Base-by-base conservation (phyloP, 2,888 invertebrate species). In the Tryphoninae sp. region DNA sequence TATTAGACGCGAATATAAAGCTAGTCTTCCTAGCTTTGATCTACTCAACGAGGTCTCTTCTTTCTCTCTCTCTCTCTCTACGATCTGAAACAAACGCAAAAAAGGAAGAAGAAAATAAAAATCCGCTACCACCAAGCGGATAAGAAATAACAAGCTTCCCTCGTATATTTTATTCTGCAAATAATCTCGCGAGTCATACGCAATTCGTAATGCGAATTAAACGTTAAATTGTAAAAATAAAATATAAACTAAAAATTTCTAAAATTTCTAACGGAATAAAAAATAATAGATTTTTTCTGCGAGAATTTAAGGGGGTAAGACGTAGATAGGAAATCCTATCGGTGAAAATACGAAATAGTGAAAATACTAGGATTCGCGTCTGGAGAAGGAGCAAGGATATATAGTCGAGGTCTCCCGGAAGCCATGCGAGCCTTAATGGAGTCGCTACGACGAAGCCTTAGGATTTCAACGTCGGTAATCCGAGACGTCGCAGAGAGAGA, bases 361-460 rank as follows among this genome's bases (percentile, higher is more conserved):
- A 72, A 74, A 78, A 81, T 78, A 75, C 65, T 61, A 65, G 81
- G 75, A 82, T 82, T 82, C 78, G 61, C 59, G 64, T 8, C 33
- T 68, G 58, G 77, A 65, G 77, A 71, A 71, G 71, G 22, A 68
- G 67, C 55, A 55, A 16, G 71, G 69, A 64, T 71, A 61, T 9
- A 23, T 51, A 40, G 42, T n/a, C 65, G 76, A 69, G 61, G 13
- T 49, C 23, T 64, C 65, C 16, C 53, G 49, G 81, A 82, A 82
- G 81, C 81, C 81, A 79, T 84, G 80, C 69, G 80, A 59, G 68
- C 68, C 75, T 80, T 84, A 84, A 85, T 84, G 83, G 83, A 85
- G 84, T 80, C 76, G 82, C 82, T 77, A 71, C 73, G 65, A 62
- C 53, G 85, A 85, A 85, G 84, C 85, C 84, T 72, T 84, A 84